Percentiles rank a stretch among this genome's conserved stretches.
Conservation (phyloP, 2,113 vertebrate genomes). For the Eupsittula cactorum region DNA sequence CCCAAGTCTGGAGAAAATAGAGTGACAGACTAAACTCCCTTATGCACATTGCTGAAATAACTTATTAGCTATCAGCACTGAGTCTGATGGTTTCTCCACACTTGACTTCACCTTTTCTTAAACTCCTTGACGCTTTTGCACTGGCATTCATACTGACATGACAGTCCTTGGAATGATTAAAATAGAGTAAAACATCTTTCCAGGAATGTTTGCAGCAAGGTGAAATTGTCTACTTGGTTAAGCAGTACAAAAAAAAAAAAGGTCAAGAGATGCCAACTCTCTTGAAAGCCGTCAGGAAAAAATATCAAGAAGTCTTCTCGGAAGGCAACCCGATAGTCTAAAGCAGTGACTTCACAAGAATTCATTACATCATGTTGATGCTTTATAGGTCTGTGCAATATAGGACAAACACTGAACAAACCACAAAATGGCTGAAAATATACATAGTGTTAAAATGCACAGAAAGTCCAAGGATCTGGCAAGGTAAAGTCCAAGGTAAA, state of each 20-base stretch:
- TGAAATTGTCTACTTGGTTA: not conserved
- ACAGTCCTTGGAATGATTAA: not conserved
- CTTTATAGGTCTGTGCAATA: not conserved
- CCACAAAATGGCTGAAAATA: not conserved
- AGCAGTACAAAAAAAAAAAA: not conserved
- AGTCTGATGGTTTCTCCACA: not conserved
- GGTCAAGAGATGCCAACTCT: not conserved
- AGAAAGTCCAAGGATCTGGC: not conserved
- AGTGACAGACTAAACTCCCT: not conserved
- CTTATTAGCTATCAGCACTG: not conserved
- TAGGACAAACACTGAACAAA: not conserved
- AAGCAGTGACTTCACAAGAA: not conserved
- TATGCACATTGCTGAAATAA: not conserved
- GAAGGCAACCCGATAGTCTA: not conserved
- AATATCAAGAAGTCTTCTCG: not conserved
- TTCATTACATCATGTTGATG: not conserved
- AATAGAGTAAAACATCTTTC: not conserved
- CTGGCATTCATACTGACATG: not conserved
- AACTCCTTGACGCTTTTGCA: not conserved
- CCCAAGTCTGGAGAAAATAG: not conserved
- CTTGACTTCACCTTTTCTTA: not conserved
- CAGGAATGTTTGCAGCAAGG: not conserved
- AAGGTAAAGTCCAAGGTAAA: not conserved
- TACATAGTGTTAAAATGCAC: not conserved
- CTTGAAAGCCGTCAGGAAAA: not conserved